Base-by-base conservation (phyloP, 2,888 invertebrate genomes). In the Beris chalybata region DNA sequence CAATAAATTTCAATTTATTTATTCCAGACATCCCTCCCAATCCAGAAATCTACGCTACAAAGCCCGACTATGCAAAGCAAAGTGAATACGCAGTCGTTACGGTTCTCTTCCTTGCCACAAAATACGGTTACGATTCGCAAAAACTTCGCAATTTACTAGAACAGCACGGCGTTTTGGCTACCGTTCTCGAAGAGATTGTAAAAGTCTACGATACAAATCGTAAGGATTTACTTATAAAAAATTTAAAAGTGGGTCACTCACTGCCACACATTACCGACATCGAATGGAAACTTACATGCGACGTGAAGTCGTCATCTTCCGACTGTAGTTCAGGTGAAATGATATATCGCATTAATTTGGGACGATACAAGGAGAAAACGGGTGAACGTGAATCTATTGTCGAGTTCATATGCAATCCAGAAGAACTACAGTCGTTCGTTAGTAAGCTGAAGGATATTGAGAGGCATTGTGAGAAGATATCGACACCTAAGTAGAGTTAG, bases 381-480 rank as follows among this genome's bases (percentile, higher is more conserved):
- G 74, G 73, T 11, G 77, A 79, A 58, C 75, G 79, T 0, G 72
- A 76, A n/a, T 76, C 76, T 5, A 72, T 79, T 48, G 75, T 78
- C 0, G 79, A 81, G 65, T 79, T 81, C 50, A 68, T 77, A 0
- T 79, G 80, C 70, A 81, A 80, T 66, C 76, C 76, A 6, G 81
- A 81, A 67, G 81, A 81, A 68, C 68, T 81, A 48, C 81, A 81
- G 31, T 77, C 78, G n/a, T 70, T 81, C 7, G 75, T 81, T 11
- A 78, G 77, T 64, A 77, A 78, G 6, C 68, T 81, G 0, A 80
- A 79, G 68, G 81, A 81, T 70, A 78, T 81, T 30, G 80, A 81
- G 69, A 71, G 79, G 12, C 81, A 81, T 66, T 79, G 80, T 70
- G 74, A 76, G 31, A 78, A 76, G 52, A 70, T 75, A 11, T 70